Evolutionary conservation across 2,888 invertebrate genomes (phyloP), one percentile per base, ranked within the genome.

Genomic region (Branchipolynoe longqiensis): DNA sequence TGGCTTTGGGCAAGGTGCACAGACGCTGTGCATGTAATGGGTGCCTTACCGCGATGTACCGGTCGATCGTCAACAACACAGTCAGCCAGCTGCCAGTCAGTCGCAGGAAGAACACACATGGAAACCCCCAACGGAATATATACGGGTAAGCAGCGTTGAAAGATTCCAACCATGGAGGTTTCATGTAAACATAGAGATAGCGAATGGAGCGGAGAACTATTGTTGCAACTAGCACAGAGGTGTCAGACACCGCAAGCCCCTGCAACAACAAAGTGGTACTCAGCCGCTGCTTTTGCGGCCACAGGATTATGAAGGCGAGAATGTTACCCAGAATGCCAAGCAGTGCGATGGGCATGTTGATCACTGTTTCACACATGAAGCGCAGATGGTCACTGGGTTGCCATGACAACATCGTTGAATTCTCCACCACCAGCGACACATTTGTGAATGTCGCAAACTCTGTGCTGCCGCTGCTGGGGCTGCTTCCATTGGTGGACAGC

Each of bases 271-370:
- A 28, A 0, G 85, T 87, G 48, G 88, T 89, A 41, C 86, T 87
- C 36, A 86, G 64, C 12, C 85, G 59, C 41, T 87, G 83, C 82
- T 83, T 86, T 33, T 87, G 87, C 18, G 62, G 83, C n/a, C 86
- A 87, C 54, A 87, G 85, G 18, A 88, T 86, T 40, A 87, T 81
- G 48, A 88, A 88, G 28, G 88, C 86, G 31, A 88, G 36, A 31
- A 64, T 56, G 84, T 89, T 89, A n/a, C 88, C 89, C 41, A 89
- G n/a, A 74, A 89, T 86, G 22, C 89, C 89, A 25, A 88, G 54
- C 22, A 87, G 31, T 41, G 85, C 83, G 18, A 89, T 59, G 0
- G 88, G 88, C 31, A 89, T 41, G 33, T 59, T 85, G 41, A 89
- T 82, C 56, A 78, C 78, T 18, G 87, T 84, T 36, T 88, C 86